phyloP scores from a whole-genome alignment of 2,888 invertebrate species.

The Nymphalis polychloros region DNA sequence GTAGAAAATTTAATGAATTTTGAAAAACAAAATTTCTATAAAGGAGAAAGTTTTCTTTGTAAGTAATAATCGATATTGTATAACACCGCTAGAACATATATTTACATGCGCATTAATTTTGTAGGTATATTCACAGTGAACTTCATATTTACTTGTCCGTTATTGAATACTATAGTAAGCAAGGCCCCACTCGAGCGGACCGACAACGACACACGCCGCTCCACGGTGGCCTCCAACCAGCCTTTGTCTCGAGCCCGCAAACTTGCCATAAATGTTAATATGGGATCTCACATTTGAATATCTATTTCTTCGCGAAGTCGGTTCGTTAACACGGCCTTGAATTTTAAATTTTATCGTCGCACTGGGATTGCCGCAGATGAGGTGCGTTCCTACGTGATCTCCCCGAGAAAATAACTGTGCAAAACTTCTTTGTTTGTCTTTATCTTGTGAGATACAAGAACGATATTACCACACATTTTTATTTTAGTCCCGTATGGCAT shows the following conservation, averaged over 20 bases:
- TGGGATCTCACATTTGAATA: constrained; percentile 82
- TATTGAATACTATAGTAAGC: constrained; percentile 50
- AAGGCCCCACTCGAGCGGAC: constrained; percentile 36
- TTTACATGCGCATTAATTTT: neutral
- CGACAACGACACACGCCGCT: constrained; percentile 38
- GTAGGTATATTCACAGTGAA: neutral
- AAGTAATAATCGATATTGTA: neutral
- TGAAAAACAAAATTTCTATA: constrained; percentile 33
- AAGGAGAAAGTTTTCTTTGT: neutral
- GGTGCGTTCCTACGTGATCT: constrained; percentile 80
- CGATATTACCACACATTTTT: constrained; percentile 12
- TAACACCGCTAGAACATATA: neutral
- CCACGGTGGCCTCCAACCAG: constrained; percentile 55
- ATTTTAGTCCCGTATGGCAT: neutral
- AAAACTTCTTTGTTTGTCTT: constrained; percentile 70
- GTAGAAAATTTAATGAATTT: constrained; percentile 53
- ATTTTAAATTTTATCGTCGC: constrained; percentile 81
- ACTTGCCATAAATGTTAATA: constrained; percentile 83
- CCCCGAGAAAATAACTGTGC: constrained; percentile 72
- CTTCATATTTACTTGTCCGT: constrained; percentile 13
- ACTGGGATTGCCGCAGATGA: constrained; percentile 74
- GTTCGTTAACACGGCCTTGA: constrained; percentile 82
- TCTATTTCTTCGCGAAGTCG: constrained; percentile 81
- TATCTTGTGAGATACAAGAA: constrained; percentile 47
- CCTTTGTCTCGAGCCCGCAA: constrained; percentile 80